phyloP scores from a whole-genome alignment of 2,888 invertebrate genomes.

The Oscheius sp. region DNA sequence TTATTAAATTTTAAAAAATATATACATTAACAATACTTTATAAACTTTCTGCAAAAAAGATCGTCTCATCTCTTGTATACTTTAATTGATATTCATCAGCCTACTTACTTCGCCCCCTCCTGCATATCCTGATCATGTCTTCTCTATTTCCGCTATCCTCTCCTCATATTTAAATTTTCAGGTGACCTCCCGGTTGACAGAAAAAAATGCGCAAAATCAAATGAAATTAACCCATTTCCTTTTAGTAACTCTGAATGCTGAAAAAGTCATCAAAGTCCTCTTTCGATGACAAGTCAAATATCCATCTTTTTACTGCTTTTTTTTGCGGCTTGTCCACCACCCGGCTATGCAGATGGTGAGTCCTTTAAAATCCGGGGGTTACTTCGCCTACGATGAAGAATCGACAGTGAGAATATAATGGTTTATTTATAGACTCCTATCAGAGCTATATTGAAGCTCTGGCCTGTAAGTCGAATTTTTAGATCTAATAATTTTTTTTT shows the following conservation, averaged over 20 bases:
- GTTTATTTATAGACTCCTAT: conserved; percentile 52
- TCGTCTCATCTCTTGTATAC: neutral
- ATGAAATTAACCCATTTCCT: conserved; percentile 12
- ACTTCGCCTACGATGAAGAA: neutral
- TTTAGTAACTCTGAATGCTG: conserved; percentile 26
- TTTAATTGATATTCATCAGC: conserved; percentile 1
- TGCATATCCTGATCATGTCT: neutral
- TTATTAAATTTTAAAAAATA: too few species aligned
- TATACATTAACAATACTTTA: too few species aligned
- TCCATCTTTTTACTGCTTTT: conserved; percentile 7
- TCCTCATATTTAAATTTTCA: conserved; percentile 1
- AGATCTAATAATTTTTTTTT: too few species aligned
- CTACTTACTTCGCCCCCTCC: neutral
- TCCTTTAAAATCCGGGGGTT: neutral
- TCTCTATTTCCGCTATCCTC: neutral
- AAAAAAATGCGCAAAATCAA: neutral
- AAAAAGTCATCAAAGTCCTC: neutral
- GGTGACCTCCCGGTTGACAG: conserved; percentile 7
- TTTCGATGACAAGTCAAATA: conserved; percentile 13
- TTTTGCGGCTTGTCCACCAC: neutral
- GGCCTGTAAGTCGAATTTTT: conserved; percentile 56
- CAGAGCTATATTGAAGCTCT: conserved; percentile 64
- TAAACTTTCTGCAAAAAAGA: neutral
- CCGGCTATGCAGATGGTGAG: conserved; percentile 30
- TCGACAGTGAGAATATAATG: too few species aligned